These are phyloP conservation scores for Acronicta alni DNA, from an alignment of 2,888 invertebrate species.

Conservation along the genomic window DNA sequence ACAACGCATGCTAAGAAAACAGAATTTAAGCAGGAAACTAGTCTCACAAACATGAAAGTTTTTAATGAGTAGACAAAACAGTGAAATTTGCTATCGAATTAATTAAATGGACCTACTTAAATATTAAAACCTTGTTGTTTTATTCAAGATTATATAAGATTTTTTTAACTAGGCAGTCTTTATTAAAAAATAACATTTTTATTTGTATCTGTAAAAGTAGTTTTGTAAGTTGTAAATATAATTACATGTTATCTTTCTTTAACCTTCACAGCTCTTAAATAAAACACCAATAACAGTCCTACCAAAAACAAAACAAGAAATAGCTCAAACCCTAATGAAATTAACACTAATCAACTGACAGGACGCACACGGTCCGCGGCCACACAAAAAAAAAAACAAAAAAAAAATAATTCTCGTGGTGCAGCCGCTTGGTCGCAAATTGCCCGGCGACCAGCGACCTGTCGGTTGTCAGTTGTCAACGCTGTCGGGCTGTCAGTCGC, in stretches of 20 bases:
- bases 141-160: too few relatives aligned
- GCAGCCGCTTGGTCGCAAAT: conserved; percentile 77
- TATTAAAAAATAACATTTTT: too few relatives aligned
- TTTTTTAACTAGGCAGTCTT: too few relatives aligned
- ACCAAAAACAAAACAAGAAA: conserved; percentile 30
- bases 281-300: neutral
- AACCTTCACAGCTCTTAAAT: conserved; percentile 1
- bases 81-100: too few relatives aligned
- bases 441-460: conserved; percentile 77
- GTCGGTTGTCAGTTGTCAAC: conserved; percentile 81
- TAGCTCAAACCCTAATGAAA: conserved; percentile 45
- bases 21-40: too few relatives aligned
- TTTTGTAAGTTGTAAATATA: neutral
- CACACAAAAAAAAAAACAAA: conserved; percentile 56
- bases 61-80: too few relatives aligned
- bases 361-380: conserved; percentile 51
- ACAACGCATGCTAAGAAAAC: too few relatives aligned
- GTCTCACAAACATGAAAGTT: too few relatives aligned
- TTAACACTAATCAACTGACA: conserved; percentile 55
- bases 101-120: too few relatives aligned
- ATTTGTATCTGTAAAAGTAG: too few relatives aligned
- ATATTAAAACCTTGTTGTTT: too few relatives aligned
- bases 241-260: conserved; percentile 8
- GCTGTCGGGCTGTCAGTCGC: conserved; percentile 72
- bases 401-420: conserved; percentile 72